Percentiles rank a stretch among this genome's conserved stretches.
phyloP scores from a whole-genome alignment of 1,140 invertebrate species.

The Lethocerus indicus region DNA sequence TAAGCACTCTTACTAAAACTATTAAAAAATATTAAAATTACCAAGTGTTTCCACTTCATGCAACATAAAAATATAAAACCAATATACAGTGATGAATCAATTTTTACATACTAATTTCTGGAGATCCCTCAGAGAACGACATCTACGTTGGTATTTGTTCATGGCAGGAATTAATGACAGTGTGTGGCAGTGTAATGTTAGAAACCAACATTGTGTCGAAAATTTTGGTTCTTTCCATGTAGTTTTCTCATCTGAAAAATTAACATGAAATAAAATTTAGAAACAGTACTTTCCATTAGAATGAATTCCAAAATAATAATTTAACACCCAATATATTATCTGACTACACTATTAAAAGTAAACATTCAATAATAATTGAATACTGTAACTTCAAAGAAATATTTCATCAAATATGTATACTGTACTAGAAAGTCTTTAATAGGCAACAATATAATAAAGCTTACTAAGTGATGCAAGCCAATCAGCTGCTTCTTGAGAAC shows the following conservation, averaged over 20 bases:
- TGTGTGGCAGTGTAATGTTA: slow-evolving; percentile 87
- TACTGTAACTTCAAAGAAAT: not conserved
- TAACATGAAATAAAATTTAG: not conserved
- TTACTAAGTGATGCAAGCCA: slow-evolving; percentile 53
- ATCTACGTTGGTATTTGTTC: slow-evolving; percentile 68
- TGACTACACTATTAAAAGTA: not conserved
- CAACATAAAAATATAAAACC: too few relatives aligned
- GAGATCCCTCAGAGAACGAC: slow-evolving; percentile 70
- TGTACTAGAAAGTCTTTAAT: not conserved
- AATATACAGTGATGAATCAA: not conserved
- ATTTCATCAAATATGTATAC: slow-evolving; percentile 1
- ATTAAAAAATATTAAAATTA: not conserved
- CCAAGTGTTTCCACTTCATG: not conserved
- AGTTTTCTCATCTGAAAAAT: slow-evolving; percentile 11
- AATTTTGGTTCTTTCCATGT: slow-evolving; percentile 64
- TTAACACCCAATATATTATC: not conserved
- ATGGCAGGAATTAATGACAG: slow-evolving; percentile 74
- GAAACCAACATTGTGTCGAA: slow-evolving; percentile 90
- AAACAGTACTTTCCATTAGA: not conserved
- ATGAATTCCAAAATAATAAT: not conserved
- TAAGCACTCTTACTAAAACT: not conserved
- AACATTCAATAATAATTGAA: not conserved
- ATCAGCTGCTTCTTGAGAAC: slow-evolving; percentile 56
- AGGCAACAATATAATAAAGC: slow-evolving; percentile 18
- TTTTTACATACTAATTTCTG: slow-evolving; percentile 54